These are phyloP conservation scores for Peromyscus leucopus DNA, from an alignment of 2,113 vertebrate species.

Conservation along the genomic window DNA sequence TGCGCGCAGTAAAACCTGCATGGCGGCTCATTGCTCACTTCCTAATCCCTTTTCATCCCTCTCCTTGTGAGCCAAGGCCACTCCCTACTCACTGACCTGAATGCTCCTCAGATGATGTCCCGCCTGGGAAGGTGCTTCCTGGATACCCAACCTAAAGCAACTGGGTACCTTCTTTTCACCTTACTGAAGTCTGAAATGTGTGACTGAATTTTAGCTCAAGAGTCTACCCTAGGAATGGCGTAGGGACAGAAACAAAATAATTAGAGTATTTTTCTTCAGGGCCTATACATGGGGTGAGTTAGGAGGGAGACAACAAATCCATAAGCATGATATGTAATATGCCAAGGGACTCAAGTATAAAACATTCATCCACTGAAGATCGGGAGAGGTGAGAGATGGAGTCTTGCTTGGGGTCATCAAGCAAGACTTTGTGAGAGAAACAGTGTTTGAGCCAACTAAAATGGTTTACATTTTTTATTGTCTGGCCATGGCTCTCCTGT, in stretches of 20 bases:
- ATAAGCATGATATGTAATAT: neutral
- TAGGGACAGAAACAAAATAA: slow-evolving; percentile 12
- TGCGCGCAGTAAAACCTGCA: neutral
- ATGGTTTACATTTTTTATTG: neutral
- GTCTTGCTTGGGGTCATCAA: neutral
- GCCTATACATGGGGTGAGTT: neutral
- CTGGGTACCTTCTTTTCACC: neutral
- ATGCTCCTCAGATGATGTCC: neutral
- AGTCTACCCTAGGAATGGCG: neutral
- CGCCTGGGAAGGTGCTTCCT: neutral
- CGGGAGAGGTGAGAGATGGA: neutral
- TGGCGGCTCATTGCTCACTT: neutral
- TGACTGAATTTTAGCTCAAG: neutral
- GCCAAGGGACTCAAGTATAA: neutral
- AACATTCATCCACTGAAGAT: neutral
- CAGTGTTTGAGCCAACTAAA: neutral
- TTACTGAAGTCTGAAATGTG: neutral
- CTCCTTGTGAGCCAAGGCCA: slow-evolving; percentile 23
- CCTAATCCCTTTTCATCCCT: neutral
- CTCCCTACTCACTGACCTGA: neutral
- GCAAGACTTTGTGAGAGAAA: neutral
- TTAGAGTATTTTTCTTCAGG: neutral
- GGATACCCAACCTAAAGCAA: slow-evolving; percentile 16
- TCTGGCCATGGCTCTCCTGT: neutral
- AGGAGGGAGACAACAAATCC: neutral